Evolutionary conservation across 1,140 invertebrate species (phyloP).

Genomic region (Propsilocerus akamusi): DNA sequence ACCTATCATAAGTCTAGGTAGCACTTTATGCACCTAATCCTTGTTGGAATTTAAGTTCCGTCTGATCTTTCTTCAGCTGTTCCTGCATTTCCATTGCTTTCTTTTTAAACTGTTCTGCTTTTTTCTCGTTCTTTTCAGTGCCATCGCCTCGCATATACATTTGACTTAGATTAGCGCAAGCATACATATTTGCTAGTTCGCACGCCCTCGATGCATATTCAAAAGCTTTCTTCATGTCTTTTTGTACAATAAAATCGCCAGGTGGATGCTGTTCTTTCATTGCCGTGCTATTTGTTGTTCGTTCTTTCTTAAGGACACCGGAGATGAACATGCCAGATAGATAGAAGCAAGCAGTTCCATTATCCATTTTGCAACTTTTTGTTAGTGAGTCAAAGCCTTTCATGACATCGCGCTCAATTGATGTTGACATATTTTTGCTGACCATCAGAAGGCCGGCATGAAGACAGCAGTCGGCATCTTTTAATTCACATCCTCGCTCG

Average conservation of each 20-base stretch:
- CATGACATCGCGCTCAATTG: constrained; percentile 28
- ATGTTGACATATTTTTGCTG: constrained; percentile 26
- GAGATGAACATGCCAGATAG: constrained; percentile 56
- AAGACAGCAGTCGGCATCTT: constrained; percentile 47
- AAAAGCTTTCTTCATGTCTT: constrained; percentile 58
- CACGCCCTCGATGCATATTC: constrained; percentile 54
- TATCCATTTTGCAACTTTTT: constrained; percentile 46
- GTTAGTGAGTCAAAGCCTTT: constrained; percentile 44
- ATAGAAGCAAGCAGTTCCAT: constrained; percentile 60
- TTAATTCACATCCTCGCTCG: constrained; percentile 54
- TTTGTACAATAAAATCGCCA: constrained; percentile 34
- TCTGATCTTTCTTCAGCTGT: constrained; percentile 35
- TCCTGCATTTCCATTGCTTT: constrained; percentile 47
- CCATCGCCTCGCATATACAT: constrained; percentile 63
- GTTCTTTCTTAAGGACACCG: constrained; percentile 35
- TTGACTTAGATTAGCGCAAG: constrained; percentile 69
- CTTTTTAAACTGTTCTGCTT: constrained; percentile 51
- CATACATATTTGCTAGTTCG: constrained; percentile 59
- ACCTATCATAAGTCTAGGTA: too few species aligned
- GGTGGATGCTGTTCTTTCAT: constrained; percentile 1
- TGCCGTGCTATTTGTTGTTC: constrained; percentile 16
- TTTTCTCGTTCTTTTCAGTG: constrained; percentile 43
- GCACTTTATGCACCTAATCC: constrained; percentile 27
- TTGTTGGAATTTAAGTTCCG: constrained; percentile 43
- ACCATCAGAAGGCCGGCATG: constrained; percentile 52